Evolutionary conservation across 1,140 invertebrate species (phyloP), one percentile per base, ranked within the genome.

Genomic region (Drosophila albomicans): DNA sequence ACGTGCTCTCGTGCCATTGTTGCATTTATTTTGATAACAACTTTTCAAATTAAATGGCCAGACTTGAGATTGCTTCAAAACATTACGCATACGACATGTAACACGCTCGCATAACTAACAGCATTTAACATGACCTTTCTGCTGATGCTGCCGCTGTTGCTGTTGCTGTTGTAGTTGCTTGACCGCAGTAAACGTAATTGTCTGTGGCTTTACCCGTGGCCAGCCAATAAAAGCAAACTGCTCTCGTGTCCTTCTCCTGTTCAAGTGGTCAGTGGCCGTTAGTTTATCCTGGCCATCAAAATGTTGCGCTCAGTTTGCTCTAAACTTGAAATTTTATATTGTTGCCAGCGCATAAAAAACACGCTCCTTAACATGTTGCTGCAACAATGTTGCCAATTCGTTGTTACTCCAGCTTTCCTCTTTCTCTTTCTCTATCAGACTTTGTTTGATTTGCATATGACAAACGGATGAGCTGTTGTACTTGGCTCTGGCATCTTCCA

Each of bases 361-460:
- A 61, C 5, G 20, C n/a, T 25, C 2, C 65, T 59, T 15, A n/a
- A 58, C 78, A 81, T 86, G 82, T 86, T 86, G 82, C 75, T 32
- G 82, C 82, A 87, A 87, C 80, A 88, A 75, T 67, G 84, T 82
- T 80, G 82, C 79, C 32, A 45, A 48, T 5, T 5, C 7, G 3
- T 8, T 3, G 1, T 6, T 20, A 46, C 30, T 16, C 5, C 20
- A 4, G 20, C 20, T 25, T 49, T 6, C 20, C 51, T 28, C 6
- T 4, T 3, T 25, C 20, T 25, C 20, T 25, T 25, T 0, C 30
- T 66, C 64, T 28, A 49, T 46, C 48, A 63, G 54, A 43, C 75
- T 80, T 67, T 81, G 58, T 91, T 84, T 85, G 88, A 91, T 91
- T 91, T 91, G 88, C 88, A 91, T 91, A 91, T 91, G 87, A 87